Percentiles rank a stretch among this genome's conserved stretches.
phyloP scores from a whole-genome alignment of 2,888 invertebrate species.

The Archaeoteleia sp. region DNA sequence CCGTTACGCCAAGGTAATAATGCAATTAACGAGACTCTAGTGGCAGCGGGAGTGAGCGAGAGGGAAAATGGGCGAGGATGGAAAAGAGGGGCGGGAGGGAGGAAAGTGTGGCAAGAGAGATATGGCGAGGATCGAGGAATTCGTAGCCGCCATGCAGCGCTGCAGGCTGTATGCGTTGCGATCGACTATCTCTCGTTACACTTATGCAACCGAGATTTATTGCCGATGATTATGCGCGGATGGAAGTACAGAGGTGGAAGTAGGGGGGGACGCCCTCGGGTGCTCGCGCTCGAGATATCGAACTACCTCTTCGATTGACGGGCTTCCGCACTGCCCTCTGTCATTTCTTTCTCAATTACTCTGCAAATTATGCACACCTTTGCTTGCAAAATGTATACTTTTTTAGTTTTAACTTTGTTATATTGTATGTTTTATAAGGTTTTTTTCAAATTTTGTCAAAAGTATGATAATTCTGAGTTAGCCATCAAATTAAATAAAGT shows the following conservation, averaged over 20 bases:
- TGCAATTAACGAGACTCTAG: constrained; percentile 44
- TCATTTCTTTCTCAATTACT: constrained; percentile 30
- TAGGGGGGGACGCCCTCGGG: constrained; percentile 62
- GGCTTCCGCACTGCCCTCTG: constrained; percentile 36
- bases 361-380: constrained; percentile 23
- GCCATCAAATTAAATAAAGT: too few species aligned
- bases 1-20: constrained; percentile 49
- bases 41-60: constrained; percentile 31
- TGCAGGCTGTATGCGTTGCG: constrained; percentile 72
- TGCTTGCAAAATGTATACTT: too few species aligned
- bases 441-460: too few species aligned
- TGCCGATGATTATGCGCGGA: constrained; percentile 64
- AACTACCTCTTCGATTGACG: constrained; percentile 51
- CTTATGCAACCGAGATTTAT: constrained; percentile 75
- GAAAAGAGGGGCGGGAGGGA: constrained; percentile 24
- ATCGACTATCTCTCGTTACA: constrained; percentile 74
- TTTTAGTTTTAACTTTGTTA: too few species aligned
- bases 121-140: constrained; percentile 52
- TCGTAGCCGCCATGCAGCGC: constrained; percentile 52
- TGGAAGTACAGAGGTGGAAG: constrained; percentile 53
- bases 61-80: constrained; percentile 47
- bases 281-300: constrained; percentile 60
- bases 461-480: too few species aligned
- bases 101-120: constrained; percentile 51
- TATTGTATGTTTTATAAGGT: too few species aligned